These are phyloP conservation scores for Hipposideros armiger DNA, from an alignment of 2,113 vertebrate genomes.

Conservation along the genomic window DNA sequence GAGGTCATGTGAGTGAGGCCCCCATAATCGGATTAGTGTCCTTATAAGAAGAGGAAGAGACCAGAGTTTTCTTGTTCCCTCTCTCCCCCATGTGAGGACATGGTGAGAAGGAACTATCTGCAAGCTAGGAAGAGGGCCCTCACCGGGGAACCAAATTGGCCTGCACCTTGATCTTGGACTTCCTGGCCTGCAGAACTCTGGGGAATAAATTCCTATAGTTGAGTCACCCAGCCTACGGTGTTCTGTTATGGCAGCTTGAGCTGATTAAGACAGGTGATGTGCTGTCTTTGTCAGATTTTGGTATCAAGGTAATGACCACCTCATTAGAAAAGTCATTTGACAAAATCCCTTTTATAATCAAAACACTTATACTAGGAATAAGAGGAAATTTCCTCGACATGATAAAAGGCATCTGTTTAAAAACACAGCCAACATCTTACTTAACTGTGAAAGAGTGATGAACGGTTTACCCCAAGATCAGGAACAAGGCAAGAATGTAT, in stretches of 20 bases:
- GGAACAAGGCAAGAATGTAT: neutral
- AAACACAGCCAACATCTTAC: neutral
- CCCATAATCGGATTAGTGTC: neutral
- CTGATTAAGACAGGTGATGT: neutral
- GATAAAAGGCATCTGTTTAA: neutral
- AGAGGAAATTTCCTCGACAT: neutral
- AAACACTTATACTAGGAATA: neutral
- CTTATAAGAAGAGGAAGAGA: neutral
- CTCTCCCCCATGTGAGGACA: neutral
- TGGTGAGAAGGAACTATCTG: neutral
- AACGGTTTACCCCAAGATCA: neutral
- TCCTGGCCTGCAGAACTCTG: neutral
- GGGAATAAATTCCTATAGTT: neutral
- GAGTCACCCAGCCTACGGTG: neutral
- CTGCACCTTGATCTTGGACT: neutral
- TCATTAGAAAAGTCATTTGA: constrained; percentile 3
- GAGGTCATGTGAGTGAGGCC: neutral
- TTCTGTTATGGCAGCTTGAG: neutral
- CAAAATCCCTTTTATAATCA: neutral
- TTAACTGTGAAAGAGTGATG: neutral
- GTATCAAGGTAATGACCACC: neutral
- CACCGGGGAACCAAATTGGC: neutral
- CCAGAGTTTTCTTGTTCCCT: neutral
- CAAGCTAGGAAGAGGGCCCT: neutral
- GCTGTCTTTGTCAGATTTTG: neutral